A percentile compares a stretch with the other conserved stretches of the same genome.
Conservation (phyloP, 37 sponge, comb jelly and placozoan species). For the Hormiphora californensis region DNA sequence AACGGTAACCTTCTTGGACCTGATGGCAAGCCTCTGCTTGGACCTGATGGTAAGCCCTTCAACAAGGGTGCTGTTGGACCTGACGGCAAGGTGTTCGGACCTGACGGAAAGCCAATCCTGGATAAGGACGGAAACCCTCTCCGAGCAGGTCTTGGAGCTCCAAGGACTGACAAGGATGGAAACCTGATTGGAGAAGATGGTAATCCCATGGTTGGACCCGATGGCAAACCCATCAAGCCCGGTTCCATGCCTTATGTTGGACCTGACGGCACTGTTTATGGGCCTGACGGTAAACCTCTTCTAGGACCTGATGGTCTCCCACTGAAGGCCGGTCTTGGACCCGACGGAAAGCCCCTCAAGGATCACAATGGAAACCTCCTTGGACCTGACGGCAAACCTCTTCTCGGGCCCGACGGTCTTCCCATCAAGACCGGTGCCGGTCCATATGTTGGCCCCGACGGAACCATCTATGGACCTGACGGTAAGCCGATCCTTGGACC, state of each 20-base stretch:
- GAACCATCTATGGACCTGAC: conserved; percentile 21
- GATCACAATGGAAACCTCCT: conserved; percentile 46
- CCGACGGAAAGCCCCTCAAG: conserved; percentile 31
- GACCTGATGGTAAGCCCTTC: conserved; percentile 51
- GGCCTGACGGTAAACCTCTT: conserved; percentile 49
- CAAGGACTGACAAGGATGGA: conserved; percentile 44
- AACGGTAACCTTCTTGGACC: conserved; percentile 45
- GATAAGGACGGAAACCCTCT: conserved; percentile 41
- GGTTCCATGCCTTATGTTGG: conserved; percentile 29
- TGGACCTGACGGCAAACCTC: conserved; percentile 48
- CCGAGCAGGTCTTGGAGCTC: conserved; percentile 5
- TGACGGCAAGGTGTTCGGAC: conserved; percentile 21
- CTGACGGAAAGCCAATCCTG: conserved; percentile 17
- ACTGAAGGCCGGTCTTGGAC: conserved; percentile 47
- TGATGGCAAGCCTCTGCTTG: conserved; percentile 23
- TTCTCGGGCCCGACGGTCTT: conserved; percentile 41
- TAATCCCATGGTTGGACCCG: not conserved
- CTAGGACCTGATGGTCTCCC: conserved; percentile 44
- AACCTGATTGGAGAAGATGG: conserved; percentile 27
- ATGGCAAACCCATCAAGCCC: conserved; percentile 16
- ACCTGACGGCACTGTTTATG: conserved; percentile 31
- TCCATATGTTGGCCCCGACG: conserved; percentile 32
- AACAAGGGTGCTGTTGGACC: conserved; percentile 49
- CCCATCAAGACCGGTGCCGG: conserved; percentile 36
- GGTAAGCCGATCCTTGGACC: conserved; percentile 53